Evolutionary conservation across 2,888 invertebrate species (phyloP).

Genomic region (Patella pellucida): DNA sequence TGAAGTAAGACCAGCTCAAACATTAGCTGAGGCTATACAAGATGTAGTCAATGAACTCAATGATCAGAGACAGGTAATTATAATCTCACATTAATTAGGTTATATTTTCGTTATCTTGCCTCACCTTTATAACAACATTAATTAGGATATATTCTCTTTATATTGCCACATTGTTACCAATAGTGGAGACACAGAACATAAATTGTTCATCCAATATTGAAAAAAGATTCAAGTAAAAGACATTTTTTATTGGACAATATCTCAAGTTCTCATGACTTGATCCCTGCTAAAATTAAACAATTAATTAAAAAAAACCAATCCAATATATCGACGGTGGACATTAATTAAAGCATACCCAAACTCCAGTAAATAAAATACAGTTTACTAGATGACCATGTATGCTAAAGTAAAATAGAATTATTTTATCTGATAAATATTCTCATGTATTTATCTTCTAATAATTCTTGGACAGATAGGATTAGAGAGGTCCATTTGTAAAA

Average conservation of each 20-base stretch:
- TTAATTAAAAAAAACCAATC: no score
- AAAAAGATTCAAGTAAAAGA: slow-evolving; percentile 22
- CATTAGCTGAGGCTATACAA: slow-evolving; percentile 59
- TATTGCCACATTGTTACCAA: no score
- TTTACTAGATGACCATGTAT: slow-evolving; percentile 12
- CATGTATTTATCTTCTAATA: not conserved
- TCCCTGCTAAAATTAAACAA: no score
- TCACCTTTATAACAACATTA: no score
- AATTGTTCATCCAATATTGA: no score
- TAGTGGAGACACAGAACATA: no score
- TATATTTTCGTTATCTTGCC: no score
- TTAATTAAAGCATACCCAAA: not conserved
- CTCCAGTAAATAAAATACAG: slow-evolving; percentile 3
- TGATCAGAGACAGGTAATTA: slow-evolving; percentile 19
- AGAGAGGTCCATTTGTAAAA: no score
- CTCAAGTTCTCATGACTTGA: no score
- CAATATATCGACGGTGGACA: no score
- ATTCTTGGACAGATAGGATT: not conserved
- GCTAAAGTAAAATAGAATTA: slow-evolving; percentile 10
- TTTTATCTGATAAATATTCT: not conserved
- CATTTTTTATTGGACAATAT: slow-evolving; percentile 8
- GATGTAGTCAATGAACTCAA: slow-evolving; percentile 51
- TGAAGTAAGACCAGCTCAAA: slow-evolving; percentile 47
- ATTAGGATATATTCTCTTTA: no score
- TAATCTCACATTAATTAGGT: not conserved